Conservation (phyloP, 2,888 invertebrate genomes). For the Seira ritae region DNA sequence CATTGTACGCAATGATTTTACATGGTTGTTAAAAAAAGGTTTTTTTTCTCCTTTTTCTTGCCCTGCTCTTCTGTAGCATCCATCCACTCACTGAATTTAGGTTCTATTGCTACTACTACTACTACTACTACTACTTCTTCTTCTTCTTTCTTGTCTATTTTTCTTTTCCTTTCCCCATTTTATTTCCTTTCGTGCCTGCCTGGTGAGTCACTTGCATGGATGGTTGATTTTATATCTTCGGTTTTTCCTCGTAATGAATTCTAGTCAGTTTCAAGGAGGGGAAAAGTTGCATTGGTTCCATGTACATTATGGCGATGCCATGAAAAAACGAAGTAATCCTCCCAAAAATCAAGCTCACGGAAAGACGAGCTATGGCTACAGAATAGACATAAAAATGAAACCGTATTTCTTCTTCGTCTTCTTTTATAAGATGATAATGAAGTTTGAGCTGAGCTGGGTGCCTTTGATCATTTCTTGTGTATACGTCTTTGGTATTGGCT, state of each 20-base stretch:
- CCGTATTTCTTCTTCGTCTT: slow-evolving; percentile 17
- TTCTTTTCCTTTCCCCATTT: slow-evolving; percentile 53
- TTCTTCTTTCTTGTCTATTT: slow-evolving; percentile 49
- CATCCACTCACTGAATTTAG: background rate
- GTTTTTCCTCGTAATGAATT: slow-evolving; percentile 50
- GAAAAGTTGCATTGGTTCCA: slow-evolving; percentile 24
- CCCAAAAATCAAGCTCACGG: background rate
- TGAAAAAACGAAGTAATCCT: slow-evolving; percentile 37
- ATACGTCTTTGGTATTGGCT: too few relatives aligned
- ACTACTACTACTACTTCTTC: slow-evolving; percentile 48
- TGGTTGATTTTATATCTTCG: slow-evolving; percentile 24
- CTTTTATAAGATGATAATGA: background rate
- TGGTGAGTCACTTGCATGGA: slow-evolving; percentile 45
- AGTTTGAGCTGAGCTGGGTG: slow-evolving; percentile 7
- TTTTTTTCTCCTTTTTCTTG: slow-evolving; percentile 74
- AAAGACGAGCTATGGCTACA: slow-evolving; percentile 7
- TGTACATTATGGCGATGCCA: background rate
- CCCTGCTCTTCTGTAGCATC: slow-evolving; percentile 62
- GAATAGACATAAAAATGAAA: slow-evolving; percentile 29
- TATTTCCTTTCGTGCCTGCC: slow-evolving; percentile 51
- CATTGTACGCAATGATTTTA: slow-evolving; percentile 79
- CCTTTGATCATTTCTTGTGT: slow-evolving; percentile 7
- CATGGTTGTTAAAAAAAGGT: slow-evolving; percentile 81
- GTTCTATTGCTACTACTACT: slow-evolving; percentile 44
- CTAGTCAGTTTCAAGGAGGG: slow-evolving; percentile 21